phyloP scores from a whole-genome alignment of 2,797 vertebrate species.

The Amblyraja radiata region DNA sequence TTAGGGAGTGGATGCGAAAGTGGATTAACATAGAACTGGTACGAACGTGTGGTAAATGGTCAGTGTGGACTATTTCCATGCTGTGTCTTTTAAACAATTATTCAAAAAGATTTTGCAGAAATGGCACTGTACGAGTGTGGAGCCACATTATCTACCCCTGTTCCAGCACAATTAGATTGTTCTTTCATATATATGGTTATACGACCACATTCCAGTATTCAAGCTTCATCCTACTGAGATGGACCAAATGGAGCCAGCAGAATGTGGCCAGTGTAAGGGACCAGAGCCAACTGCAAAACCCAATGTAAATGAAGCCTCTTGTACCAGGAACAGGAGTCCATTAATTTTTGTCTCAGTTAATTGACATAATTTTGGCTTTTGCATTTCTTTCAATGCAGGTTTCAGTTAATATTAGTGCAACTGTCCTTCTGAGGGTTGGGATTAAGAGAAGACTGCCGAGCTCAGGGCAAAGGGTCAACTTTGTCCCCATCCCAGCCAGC shows the following conservation, averaged over 20 bases:
- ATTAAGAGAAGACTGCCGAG: conserved; percentile 1
- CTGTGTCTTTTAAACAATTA: no score
- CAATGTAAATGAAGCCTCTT: neutral
- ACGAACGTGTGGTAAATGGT: no score
- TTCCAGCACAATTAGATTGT: neutral
- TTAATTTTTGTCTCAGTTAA: neutral
- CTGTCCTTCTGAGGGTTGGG: neutral
- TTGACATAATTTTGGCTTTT: neutral
- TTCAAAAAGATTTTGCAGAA: neutral
- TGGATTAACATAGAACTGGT: no score
- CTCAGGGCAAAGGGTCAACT: conserved; percentile 2
- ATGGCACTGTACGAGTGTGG: neutral
- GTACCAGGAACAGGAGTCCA: neutral
- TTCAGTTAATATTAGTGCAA: conserved; percentile 25
- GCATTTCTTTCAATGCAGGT: neutral
- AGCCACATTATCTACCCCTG: neutral
- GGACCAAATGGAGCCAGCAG: neutral
- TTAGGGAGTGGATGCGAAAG: no score
- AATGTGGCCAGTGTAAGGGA: neutral
- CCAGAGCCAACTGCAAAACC: neutral
- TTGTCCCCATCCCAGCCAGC: neutral
- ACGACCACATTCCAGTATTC: neutral
- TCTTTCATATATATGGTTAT: neutral
- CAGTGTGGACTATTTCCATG: no score
- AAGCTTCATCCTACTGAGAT: neutral